Conservation (phyloP, 2,113 vertebrate genomes). For the Prolemur simus region DNA sequence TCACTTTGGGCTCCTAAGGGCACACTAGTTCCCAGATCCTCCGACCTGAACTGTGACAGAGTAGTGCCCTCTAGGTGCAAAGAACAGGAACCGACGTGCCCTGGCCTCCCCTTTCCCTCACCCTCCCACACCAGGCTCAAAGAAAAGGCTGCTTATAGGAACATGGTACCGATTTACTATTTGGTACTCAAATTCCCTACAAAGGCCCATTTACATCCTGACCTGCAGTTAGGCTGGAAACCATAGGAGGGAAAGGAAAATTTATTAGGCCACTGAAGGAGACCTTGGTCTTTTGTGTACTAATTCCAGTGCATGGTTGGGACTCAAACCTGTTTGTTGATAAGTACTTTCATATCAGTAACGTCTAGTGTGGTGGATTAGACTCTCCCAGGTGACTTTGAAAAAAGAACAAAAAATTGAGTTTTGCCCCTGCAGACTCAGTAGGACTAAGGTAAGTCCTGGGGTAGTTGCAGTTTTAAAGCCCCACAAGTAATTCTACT, state of each 20-base stretch:
- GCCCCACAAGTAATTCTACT: neutral
- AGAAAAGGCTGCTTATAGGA: neutral
- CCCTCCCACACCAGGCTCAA: neutral
- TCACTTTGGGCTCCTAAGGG: neutral
- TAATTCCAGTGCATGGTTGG: neutral
- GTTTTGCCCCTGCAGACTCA: neutral
- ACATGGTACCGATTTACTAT: too few relatives aligned
- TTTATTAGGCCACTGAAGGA: neutral
- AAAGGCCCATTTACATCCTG: neutral
- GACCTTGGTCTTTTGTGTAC: neutral
- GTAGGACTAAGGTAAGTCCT: neutral
- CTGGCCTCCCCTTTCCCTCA: neutral
- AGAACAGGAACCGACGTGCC: neutral
- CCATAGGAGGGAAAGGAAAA: neutral
- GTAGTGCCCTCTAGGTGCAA: constrained; percentile 14
- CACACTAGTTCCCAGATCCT: neutral
- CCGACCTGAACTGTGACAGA: neutral
- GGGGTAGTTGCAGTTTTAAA: neutral
- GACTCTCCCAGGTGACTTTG: neutral
- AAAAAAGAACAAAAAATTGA: neutral
- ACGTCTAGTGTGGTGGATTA: neutral
- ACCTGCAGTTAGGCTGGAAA: neutral
- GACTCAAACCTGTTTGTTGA: neutral
- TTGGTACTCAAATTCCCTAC: neutral
- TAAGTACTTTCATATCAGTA: neutral